Base-by-base conservation (phyloP, 2,113 vertebrate genomes). In the Mustela nigripes region DNA sequence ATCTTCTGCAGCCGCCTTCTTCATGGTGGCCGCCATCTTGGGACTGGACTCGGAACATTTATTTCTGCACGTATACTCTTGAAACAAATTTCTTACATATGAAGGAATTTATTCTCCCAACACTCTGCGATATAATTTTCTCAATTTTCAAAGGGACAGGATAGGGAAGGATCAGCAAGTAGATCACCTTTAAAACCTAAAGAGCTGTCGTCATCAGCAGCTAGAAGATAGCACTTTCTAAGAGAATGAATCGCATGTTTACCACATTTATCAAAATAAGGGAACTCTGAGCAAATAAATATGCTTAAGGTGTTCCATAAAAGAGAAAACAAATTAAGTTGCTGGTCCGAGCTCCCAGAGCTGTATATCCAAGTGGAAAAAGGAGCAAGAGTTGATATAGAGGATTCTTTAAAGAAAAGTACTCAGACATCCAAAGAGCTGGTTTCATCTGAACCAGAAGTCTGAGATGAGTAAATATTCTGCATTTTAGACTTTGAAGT, bases 231-330 rank as follows among this genome's bases (percentile, higher is more conserved):
- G 48, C 42, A 79, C 12, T 92, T 88, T 88, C 31, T 83, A 76
- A 91, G 42, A 97, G 62, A 9, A 93, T 85, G 67, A 81, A 65
- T 65, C 22, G 7, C 78, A 6, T 83, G 19, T 79, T 81, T 95
- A 42, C 33, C 92, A 74, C 28, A 83, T 90, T 86, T 88, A 81
- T 94, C 33, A 78, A 89, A 82, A 78, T 80, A 76, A 95, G 56
- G 65, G 28, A 73, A 92, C 28, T 74, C 48, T 58, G 14, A 86
- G 24, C 22, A 90, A 76, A 94, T 82, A 50, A 96, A 45, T 50
- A 22, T 5, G 31, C 18, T 65, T 19, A 10, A 5, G 39, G 39
- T 87, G 15, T 86, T 91, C 22, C 8, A 18, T 81, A 36, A 95
- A 80, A 83, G 69, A 50, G 65, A 89, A 92, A 67, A 86, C 11